Conservation (phyloP, 2,113 vertebrate genomes). For the Uria lomvia region DNA sequence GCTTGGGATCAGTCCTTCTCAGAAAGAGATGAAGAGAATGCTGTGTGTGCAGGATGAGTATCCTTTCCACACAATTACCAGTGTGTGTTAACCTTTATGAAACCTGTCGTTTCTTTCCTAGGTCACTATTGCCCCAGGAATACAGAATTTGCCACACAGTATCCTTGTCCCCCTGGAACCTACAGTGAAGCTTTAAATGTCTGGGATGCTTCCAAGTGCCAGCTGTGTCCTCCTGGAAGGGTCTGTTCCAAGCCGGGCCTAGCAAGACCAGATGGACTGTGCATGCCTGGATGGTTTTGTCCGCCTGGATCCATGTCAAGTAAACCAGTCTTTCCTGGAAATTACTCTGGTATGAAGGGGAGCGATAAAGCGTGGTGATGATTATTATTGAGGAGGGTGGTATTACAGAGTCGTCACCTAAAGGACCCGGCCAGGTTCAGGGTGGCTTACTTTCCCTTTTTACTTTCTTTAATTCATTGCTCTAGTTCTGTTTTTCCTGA, state of each 20-base stretch:
- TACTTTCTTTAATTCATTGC: not conserved
- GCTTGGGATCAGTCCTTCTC: not conserved
- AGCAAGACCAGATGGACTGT: conserved; percentile 51
- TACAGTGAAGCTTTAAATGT: conserved; percentile 37
- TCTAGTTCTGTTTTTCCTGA: not conserved
- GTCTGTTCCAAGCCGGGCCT: conserved; percentile 73
- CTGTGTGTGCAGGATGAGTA: not conserved
- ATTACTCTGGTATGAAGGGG: not conserved
- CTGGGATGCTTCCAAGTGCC: conserved; percentile 33
- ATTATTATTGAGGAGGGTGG: not conserved
- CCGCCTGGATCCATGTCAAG: conserved; percentile 30
- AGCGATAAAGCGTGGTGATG: fast-evolving
- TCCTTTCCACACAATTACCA: not conserved
- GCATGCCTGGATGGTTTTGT: conserved; percentile 66
- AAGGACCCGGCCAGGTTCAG: not conserved
- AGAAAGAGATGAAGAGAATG: not conserved
- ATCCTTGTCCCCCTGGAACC: conserved; percentile 71
- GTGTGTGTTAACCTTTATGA: not conserved
- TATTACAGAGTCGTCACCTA: not conserved
- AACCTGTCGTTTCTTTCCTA: not conserved
- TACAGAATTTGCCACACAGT: conserved; percentile 60
- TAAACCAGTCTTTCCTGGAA: not conserved
- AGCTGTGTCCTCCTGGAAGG: conserved; percentile 76
- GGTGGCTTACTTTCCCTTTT: not conserved
- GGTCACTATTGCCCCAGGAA: conserved; percentile 85